Percentiles rank a stretch among this genome's conserved stretches.
phyloP scores from a whole-genome alignment of 2,113 vertebrate species.

The human region GRCh38 chr20:6565501-6566000 shows the following conservation, averaged over 20 bases:
- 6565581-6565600: neutral
- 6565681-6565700: constrained; percentile 53
- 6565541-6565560: neutral
- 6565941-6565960: constrained; percentile 35
- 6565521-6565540: neutral
- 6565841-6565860: constrained; percentile 13
- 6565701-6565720: constrained; percentile 21
- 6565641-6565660: neutral
- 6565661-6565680: constrained; percentile 28
- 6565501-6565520: neutral
- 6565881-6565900: neutral
- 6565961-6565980: neutral
- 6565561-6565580: neutral
- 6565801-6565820: neutral
- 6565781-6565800: constrained; percentile 17
- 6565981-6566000: neutral
- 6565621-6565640: neutral
- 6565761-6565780: neutral
- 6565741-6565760: neutral
- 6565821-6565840: neutral
- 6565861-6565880: neutral
- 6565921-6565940: neutral
- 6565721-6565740: neutral
- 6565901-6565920: neutral
- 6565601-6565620: constrained; percentile 22